phyloP scores from a whole-genome alignment of 2,113 vertebrate species.

The Lamprotornis superbus region DNA sequence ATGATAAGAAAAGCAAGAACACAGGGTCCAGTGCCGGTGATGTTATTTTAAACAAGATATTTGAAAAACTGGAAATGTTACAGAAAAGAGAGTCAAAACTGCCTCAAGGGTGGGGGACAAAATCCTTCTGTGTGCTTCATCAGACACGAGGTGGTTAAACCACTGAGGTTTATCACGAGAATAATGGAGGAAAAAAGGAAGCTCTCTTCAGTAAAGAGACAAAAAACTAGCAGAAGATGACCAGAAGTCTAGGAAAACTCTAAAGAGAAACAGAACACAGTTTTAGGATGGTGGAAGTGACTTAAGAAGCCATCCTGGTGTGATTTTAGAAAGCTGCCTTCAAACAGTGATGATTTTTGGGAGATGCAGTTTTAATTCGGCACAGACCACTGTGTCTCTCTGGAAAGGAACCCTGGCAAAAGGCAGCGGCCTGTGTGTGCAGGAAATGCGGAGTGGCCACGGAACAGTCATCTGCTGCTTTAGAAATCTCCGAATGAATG shows the following conservation, averaged over 20 bases:
- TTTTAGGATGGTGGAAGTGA: not conserved
- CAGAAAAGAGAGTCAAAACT: not conserved
- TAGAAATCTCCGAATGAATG: not conserved
- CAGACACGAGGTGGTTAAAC: no score
- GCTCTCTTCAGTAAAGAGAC: not conserved
- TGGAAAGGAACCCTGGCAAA: no score
- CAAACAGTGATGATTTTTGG: fast-evolving
- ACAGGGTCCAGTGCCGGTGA: fast-evolving
- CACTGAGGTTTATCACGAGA: fast-evolving
- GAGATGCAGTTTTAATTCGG: fast-evolving
- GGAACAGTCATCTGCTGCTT: fast-evolving
- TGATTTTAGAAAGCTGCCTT: not conserved
- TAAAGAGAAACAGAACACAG: fast-evolving
- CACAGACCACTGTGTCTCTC: fast-evolving
- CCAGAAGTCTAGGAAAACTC: not conserved
- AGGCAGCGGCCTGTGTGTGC: fast-evolving
- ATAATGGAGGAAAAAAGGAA: not conserved
- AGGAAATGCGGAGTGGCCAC: fast-evolving
- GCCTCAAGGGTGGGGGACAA: not conserved
- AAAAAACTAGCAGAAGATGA: not conserved
- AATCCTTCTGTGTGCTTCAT: not conserved
- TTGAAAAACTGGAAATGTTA: not conserved
- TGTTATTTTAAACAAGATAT: not conserved
- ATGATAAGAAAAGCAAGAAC: not conserved
- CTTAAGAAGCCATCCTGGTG: not conserved